Conservation (phyloP, 2,113 vertebrate species). For the Lophura nycthemera region DNA sequence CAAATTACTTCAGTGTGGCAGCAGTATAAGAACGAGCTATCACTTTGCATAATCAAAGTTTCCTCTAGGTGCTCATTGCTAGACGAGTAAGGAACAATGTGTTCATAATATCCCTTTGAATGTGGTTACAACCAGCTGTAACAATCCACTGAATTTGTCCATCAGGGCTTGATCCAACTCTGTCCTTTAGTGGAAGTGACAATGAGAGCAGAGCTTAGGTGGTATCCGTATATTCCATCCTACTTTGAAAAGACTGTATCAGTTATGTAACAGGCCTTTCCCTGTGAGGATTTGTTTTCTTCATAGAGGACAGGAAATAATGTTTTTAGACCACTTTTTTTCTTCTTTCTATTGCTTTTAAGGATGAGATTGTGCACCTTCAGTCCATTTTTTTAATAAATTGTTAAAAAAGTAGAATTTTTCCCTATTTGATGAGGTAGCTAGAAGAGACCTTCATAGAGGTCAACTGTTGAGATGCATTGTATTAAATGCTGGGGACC, state of each 20-base stretch:
- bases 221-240: background rate
- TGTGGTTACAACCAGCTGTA: background rate
- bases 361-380: background rate
- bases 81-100: background rate
- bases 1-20: background rate
- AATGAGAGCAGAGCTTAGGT: background rate
- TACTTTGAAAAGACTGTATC: background rate
- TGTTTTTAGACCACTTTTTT: background rate
- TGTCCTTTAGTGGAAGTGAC: background rate
- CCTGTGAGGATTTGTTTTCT: background rate
- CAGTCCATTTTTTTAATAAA: background rate
- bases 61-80: conserved; percentile 45
- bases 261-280: background rate
- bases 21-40: background rate
- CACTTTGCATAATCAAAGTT: conserved; percentile 8
- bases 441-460: background rate
- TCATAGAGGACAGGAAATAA: background rate
- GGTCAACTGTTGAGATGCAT: background rate
- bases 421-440: background rate
- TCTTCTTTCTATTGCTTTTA: background rate
- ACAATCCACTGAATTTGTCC: background rate
- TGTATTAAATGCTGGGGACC: background rate
- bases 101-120: conserved; percentile 18
- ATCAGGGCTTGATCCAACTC: background rate
- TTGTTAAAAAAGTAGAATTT: background rate